Evolutionary conservation across 2,113 vertebrate species (phyloP).

Genomic region (Perognathus longimembris): DNA sequence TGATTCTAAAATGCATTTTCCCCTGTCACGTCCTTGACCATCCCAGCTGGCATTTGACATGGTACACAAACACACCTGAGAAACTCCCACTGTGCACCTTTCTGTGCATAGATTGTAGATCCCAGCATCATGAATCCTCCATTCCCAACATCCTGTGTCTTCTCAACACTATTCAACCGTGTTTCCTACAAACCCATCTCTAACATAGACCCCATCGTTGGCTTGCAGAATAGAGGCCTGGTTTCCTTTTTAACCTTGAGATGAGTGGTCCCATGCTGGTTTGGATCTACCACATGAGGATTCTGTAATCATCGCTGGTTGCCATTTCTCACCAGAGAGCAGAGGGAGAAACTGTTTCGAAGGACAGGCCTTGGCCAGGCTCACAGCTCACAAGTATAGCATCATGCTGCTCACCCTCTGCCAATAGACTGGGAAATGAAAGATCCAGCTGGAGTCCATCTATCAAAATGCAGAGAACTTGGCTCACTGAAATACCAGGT

Average conservation of each 20-base stretch:
- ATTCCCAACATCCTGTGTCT: not conserved
- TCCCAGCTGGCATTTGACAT: no score
- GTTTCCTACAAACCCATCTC: not conserved
- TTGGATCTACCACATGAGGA: not conserved
- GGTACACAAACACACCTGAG: no score
- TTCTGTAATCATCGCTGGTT: not conserved
- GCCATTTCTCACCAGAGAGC: not conserved
- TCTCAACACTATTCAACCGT: no score
- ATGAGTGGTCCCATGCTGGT: accelerated
- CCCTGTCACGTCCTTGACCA: no score
- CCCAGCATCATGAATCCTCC: not conserved
- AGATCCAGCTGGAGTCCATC: not conserved
- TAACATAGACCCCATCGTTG: not conserved
- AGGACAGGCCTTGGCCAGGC: not conserved
- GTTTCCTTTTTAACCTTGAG: not conserved
- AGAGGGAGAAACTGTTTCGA: not conserved
- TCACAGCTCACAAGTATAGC: not conserved
- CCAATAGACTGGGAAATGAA: not conserved
- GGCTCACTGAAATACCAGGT: not conserved
- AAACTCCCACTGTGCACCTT: not conserved
- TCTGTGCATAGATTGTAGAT: not conserved
- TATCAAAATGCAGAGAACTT: not conserved
- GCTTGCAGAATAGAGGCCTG: not conserved
- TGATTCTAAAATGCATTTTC: no score
- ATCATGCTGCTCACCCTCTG: no score